phyloP scores from a whole-genome alignment of 92 coral and sea anemone genomes.

The Epizoanthus stellaris region DNA sequence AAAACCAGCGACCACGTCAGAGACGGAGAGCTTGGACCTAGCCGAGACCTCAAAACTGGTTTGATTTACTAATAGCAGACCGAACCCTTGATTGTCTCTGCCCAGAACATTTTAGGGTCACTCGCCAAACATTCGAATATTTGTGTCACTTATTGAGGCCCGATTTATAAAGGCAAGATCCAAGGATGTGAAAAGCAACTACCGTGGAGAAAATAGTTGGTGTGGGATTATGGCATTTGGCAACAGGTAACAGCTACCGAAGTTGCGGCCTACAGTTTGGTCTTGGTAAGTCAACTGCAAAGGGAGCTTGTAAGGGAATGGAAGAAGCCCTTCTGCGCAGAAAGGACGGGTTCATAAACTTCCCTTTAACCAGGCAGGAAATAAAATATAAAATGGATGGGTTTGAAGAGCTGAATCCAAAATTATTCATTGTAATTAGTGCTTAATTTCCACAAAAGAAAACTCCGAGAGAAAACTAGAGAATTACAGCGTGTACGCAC shows the following conservation, averaged over 20 bases:
- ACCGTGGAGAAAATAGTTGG: slow-evolving; percentile 55
- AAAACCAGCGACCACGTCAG: too few species aligned
- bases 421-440: too few species aligned
- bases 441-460: too few species aligned
- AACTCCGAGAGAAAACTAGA: too few species aligned
- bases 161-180: slow-evolving; percentile 49
- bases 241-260: slow-evolving; percentile 26
- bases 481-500: too few species aligned
- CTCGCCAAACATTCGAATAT: slow-evolving; percentile 62
- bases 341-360: slow-evolving; percentile 53
- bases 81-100: slow-evolving; percentile 40
- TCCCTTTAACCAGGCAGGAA: slow-evolving; percentile 54
- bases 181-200: slow-evolving; percentile 56
- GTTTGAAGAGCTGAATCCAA: too few species aligned
- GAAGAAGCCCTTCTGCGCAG: neutral
- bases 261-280: slow-evolving; percentile 62
- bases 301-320: neutral
- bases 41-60: slow-evolving; percentile 67
- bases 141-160: slow-evolving; percentile 56
- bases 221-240: slow-evolving; percentile 53
- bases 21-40: slow-evolving; percentile 70
- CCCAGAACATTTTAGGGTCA: slow-evolving; percentile 61
- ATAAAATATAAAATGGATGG: slow-evolving; percentile 29
- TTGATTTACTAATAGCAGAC: slow-evolving; percentile 35
- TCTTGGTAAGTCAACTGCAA: slow-evolving; percentile 56